Evolutionary conservation across 2,113 vertebrate genomes (phyloP), one percentile per base, ranked within the genome.

Genomic region (Struthidea cinerea): DNA sequence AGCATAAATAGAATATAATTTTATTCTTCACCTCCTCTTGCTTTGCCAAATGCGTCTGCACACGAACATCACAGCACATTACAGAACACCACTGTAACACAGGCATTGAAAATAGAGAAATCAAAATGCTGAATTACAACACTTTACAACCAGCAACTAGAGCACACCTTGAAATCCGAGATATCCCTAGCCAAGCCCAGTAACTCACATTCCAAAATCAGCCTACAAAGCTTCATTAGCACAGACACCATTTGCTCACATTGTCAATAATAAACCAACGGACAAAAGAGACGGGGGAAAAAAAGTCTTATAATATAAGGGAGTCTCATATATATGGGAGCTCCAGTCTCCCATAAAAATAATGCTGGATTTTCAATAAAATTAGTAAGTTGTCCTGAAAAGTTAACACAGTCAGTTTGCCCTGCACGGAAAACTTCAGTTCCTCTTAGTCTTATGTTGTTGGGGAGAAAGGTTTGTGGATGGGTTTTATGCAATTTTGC

Each of bases 271-370:
- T 13, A 69, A 81, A 67, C 7, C 42, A 46, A n/a, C 13, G 35
- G n/a, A 61, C 0, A 90, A 65, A 59, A 78, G 8, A 60, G 26
- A 65, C 17, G 17, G 2, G 0, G 0, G 1, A 5, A 22, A 11
- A 19, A 21, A 35, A 11, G 15, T 35, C 68, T 61, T 87, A 13
- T 20, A 65, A 81, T n/a, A n/a, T n/a, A n/a, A n/a, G n/a, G n/a
- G n/a, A n/a, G n/a, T n/a, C n/a, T n/a, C n/a, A n/a, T n/a, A n/a
- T n/a, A n/a, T n/a, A n/a, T n/a, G n/a, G n/a, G 53, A 42, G 42
- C 21, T 75, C 9, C 52, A 55, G 32, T 50, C 32, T 71, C 60
- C 28, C 35, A 71, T n/a, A 82, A 78, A 87, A 85, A 39, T 70
- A 46, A 65, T 9, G 35, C 13, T 69, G 46, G 26, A 35, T 49